A percentile compares a stretch with the other conserved stretches of the same genome.
These are phyloP conservation scores for Mayetiola destructor DNA, from an alignment of 2,888 invertebrate genomes.

Conservation along the genomic window DNA sequence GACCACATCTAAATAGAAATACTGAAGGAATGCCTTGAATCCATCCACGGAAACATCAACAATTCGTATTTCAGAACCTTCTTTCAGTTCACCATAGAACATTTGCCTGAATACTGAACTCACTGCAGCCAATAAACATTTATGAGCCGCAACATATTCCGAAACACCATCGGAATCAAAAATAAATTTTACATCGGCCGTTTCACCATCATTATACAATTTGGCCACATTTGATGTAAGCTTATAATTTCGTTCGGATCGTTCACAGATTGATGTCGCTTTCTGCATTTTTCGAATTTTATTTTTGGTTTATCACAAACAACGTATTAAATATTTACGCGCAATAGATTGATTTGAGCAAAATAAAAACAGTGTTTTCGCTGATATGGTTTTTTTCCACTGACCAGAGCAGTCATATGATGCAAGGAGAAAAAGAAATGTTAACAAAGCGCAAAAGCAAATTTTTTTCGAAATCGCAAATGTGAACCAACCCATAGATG, in stretches of 20 bases:
- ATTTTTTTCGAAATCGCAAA: background rate
- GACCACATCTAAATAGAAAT: constrained; percentile 13
- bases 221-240: background rate
- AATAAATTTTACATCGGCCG: constrained; percentile 13
- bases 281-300: background rate
- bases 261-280: background rate
- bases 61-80: constrained; percentile 5
- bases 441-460: background rate
- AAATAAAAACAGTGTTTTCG: background rate
- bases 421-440: background rate
- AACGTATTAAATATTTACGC: background rate
- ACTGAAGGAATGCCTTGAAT: constrained; percentile 13
- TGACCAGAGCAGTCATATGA: background rate
- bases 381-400: background rate
- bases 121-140: constrained; percentile 10
- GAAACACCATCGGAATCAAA: background rate
- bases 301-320: background rate
- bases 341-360: background rate
- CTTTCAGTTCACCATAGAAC: constrained; percentile 14
- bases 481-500: no score
- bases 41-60: constrained; percentile 14
- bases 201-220: background rate
- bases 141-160: background rate
- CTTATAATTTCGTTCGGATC: constrained; percentile 13
- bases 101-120: constrained; percentile 13